A percentile compares a stretch with the other conserved stretches of the same genome.
These are phyloP conservation scores for Drosophila nikananu DNA, from an alignment of 1,140 invertebrate genomes.

Conservation along the genomic window DNA sequence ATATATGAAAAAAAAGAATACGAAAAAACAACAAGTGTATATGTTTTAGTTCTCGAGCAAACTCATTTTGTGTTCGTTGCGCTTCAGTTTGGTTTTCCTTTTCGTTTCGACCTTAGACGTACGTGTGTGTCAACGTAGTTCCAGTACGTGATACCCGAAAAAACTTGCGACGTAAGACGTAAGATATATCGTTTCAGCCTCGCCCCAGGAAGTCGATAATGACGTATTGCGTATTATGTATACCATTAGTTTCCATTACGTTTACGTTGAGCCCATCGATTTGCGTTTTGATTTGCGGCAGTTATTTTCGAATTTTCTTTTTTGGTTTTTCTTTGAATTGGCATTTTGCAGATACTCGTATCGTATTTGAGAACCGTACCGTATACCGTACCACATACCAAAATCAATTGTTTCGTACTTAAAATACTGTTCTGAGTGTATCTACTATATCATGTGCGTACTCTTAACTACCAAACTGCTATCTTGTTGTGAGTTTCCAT, in stretches of 20 bases:
- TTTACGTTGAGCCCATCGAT: slow-evolving; percentile 54
- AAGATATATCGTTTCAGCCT: slow-evolving; percentile 21
- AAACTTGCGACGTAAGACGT: slow-evolving; percentile 31
- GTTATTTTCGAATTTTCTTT: slow-evolving; percentile 26
- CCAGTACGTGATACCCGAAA: slow-evolving; percentile 31
- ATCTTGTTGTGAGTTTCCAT: slow-evolving; percentile 78
- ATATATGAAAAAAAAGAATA: slow-evolving; percentile 56
- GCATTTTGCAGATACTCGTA: slow-evolving; percentile 66
- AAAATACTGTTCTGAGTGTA: slow-evolving; percentile 77
- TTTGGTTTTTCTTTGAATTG: slow-evolving; percentile 59
- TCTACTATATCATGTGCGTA: slow-evolving; percentile 72
- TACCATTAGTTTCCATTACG: slow-evolving; percentile 48
- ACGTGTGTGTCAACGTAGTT: slow-evolving; percentile 52
- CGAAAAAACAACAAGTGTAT: slow-evolving; percentile 45
- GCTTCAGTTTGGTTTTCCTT: slow-evolving; percentile 46
- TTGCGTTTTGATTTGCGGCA: slow-evolving; percentile 51
- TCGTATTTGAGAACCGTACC: slow-evolving; percentile 67
- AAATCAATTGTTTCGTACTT: slow-evolving; percentile 70
- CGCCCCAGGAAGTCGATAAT: slow-evolving; percentile 8
- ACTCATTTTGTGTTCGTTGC: slow-evolving; percentile 66
- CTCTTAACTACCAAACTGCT: slow-evolving; percentile 69
- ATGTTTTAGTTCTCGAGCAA: slow-evolving; percentile 60
- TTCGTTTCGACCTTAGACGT: slow-evolving; percentile 50
- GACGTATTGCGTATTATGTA: slow-evolving; percentile 22
- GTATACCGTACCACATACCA: slow-evolving; percentile 57